Base-by-base conservation (phyloP, 1,140 invertebrate genomes). In the Drosophila insularis region DNA sequence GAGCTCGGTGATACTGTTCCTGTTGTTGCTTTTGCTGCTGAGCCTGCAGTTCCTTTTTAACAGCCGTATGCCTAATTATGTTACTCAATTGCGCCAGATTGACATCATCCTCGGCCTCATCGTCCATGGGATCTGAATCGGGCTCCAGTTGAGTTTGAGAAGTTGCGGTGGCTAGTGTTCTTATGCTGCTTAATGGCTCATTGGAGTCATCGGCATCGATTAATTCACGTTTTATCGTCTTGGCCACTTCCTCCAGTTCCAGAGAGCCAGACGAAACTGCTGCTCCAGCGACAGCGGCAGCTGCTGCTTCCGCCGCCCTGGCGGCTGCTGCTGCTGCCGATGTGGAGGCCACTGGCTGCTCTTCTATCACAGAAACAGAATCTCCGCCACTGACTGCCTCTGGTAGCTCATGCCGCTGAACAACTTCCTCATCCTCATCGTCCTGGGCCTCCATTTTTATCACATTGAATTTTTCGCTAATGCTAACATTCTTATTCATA, bases 391-490 rank as follows among this genome's bases (percentile, higher is more conserved):
- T 19, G 19, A 21, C n/a, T 21, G 67, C 27, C 55, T 35, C 31
- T 58, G 31, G 10, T 58, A 31, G 10, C 6, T 55, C 27, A 31
- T 50, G 43, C 7, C 35, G 61, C 17, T 58, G 50, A 11, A 63
- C 27, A 23, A 32, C 21, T 6, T 19, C 6, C 23, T 39, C 46
- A 39, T 64, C 75, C 27, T 75, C 73, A n/a, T 54, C 46, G 32
- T 64, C 75, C 27, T 75, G 69, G 35, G 65, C 71, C 68, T 86
- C 81, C 82, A 79, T 75, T 81, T 91, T 89, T 92, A 90, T 89
- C 91, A 90, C 81, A 91, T 91, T 87, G 78, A 86, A 76, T 82
- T 91, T 91, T 70, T 90, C 89, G 80, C 85, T 91, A 85, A 91
- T 80, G 78, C 80, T 89, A 85, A 89, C 86, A 75, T 90, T 78